Conservation (phyloP, 2,888 invertebrate species). For the Deilephila elpenor region DNA sequence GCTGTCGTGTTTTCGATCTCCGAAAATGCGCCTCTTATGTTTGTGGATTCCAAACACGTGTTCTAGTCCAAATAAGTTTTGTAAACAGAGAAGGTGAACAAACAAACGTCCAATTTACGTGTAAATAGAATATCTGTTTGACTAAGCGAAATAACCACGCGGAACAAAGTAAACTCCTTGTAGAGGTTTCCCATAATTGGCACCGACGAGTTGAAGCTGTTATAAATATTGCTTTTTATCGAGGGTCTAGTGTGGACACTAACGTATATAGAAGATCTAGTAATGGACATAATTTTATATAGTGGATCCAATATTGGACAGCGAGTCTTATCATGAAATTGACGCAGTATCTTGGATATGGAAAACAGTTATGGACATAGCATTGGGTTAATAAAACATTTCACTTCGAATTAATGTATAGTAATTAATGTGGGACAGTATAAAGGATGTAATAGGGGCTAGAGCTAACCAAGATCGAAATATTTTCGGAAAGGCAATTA, state of each 20-base stretch:
- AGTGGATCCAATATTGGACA: too few relatives aligned
- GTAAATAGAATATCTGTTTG: conserved; percentile 23
- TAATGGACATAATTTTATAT: too few relatives aligned
- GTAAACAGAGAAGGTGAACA: neutral
- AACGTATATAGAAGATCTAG: neutral
- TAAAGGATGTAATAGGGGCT: too few relatives aligned
- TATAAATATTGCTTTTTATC: conserved; percentile 3
- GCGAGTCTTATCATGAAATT: too few relatives aligned
- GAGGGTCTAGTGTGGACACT: neutral
- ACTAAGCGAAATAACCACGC: neutral
- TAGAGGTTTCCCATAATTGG: conserved; percentile 6
- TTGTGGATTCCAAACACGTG: neutral
- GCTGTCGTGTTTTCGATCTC: neutral
- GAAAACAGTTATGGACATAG: too few relatives aligned
- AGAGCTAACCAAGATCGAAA: too few relatives aligned
- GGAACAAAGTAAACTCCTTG: conserved; percentile 16
- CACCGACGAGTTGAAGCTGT: conserved; percentile 5
- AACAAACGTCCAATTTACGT: conserved; percentile 18
- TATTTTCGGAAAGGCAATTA: too few relatives aligned
- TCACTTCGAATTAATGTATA: too few relatives aligned
- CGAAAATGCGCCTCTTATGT: neutral
- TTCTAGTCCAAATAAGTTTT: conserved; percentile 8
- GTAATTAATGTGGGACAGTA: too few relatives aligned
- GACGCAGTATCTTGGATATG: too few relatives aligned
- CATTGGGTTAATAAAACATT: too few relatives aligned